These are phyloP conservation scores for Conus canariensis DNA, from an alignment of 2,888 invertebrate genomes.

Conservation along the genomic window DNA sequence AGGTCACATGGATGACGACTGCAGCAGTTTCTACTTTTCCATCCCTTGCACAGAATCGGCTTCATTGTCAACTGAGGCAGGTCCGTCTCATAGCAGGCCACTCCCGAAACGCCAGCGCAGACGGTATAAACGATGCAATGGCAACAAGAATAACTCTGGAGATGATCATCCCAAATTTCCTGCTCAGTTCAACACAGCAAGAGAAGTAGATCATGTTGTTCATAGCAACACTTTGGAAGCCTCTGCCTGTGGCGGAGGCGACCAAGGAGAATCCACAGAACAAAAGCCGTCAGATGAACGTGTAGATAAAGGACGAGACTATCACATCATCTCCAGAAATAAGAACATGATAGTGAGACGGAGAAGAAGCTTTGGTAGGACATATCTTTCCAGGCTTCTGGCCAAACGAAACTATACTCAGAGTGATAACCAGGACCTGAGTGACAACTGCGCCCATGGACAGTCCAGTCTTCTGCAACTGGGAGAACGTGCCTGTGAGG, in stretches of 20 bases:
- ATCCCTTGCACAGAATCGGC: background rate
- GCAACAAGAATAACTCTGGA: slow-evolving; percentile 36
- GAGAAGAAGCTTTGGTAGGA: slow-evolving; percentile 28
- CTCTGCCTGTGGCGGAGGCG: background rate
- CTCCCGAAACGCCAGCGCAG: background rate
- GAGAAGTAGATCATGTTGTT: background rate
- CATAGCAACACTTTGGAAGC: background rate
- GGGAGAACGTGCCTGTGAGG: too few relatives aligned
- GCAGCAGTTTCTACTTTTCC: slow-evolving; percentile 16
- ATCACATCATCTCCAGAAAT: background rate
- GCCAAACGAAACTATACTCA: background rate
- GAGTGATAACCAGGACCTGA: background rate
- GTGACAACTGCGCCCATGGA: slow-evolving; percentile 20
- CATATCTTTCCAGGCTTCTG: slow-evolving; percentile 29
- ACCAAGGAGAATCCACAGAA: background rate
- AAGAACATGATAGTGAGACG: background rate
- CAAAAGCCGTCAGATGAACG: background rate
- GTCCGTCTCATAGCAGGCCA: background rate
- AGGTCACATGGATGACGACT: background rate
- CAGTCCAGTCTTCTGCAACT: background rate
- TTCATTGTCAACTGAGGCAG: background rate
- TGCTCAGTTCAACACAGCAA: background rate
- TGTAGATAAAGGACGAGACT: background rate
- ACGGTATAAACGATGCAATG: background rate
- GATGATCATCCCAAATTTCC: slow-evolving; percentile 14